Evolutionary conservation across 2,113 vertebrate species (phyloP).

Genomic region (Lophura nycthemera): DNA sequence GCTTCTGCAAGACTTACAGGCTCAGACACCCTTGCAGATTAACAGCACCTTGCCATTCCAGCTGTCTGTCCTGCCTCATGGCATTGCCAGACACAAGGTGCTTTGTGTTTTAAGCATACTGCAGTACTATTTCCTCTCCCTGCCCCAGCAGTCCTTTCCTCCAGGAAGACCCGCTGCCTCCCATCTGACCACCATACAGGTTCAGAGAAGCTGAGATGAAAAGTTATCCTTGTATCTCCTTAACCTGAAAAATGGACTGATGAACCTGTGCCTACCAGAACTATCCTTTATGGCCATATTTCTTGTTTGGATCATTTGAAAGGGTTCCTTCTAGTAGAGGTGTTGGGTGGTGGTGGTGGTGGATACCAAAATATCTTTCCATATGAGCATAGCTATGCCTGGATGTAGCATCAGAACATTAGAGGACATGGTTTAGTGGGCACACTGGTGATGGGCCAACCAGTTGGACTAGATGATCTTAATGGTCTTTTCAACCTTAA

Average conservation of each 20-base stretch:
- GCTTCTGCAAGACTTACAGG: not conserved
- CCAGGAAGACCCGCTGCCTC: not conserved
- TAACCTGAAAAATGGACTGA: not conserved
- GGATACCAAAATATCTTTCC: not conserved
- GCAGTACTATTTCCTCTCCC: not conserved
- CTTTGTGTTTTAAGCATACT: not conserved
- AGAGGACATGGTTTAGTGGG: too few relatives aligned
- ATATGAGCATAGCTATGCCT: not conserved
- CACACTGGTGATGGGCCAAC: too few relatives aligned
- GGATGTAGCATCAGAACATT: not conserved
- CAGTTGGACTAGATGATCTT: too few relatives aligned
- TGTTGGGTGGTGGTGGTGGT: not conserved
- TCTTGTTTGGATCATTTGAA: not conserved
- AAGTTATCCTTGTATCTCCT: not conserved
- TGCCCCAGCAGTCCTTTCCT: accelerated
- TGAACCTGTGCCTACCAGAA: not conserved
- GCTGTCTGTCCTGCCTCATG: not conserved
- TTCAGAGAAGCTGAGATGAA: not conserved
- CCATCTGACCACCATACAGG: not conserved
- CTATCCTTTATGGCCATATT: not conserved
- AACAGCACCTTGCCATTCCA: too few relatives aligned
- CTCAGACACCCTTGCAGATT: accelerated
- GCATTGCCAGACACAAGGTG: accelerated
- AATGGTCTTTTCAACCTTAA: too few relatives aligned
- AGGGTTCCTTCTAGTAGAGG: not conserved